phyloP scores from a whole-genome alignment of 1,140 invertebrate genomes.

The Lasaia peninsularis region DNA sequence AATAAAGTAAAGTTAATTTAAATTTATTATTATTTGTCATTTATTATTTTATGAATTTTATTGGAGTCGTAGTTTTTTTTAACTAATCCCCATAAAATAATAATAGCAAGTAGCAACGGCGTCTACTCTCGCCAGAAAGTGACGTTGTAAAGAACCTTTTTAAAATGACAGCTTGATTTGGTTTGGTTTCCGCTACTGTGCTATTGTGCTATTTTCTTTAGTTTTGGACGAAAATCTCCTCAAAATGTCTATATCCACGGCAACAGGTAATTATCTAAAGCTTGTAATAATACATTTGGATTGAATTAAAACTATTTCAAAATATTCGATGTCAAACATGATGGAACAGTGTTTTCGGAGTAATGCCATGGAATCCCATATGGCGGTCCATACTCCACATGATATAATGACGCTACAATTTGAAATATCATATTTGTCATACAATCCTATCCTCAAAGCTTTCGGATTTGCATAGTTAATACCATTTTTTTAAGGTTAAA shows the following conservation, averaged over 20 bases:
- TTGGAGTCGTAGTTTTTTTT: neutral
- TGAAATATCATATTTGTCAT: conserved; percentile 44
- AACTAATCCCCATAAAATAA: conserved; percentile 17
- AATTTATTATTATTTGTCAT: too few relatives aligned
- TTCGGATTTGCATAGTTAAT: conserved; percentile 19
- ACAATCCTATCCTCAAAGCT: conserved; percentile 31
- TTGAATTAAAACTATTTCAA: conserved; percentile 17
- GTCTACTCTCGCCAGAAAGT: conserved; percentile 32
- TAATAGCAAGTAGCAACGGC: conserved; percentile 25
- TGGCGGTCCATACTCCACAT: conserved; percentile 74
- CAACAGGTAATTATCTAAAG: conserved; percentile 55
- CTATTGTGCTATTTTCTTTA: conserved; percentile 73
- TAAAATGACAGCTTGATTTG: conserved; percentile 76
- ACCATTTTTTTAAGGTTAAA: conserved; percentile 41
- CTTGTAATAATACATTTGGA: conserved; percentile 7
- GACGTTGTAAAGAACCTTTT: conserved; percentile 60
- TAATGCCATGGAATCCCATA: conserved; percentile 76
- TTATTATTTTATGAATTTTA: too few relatives aligned
- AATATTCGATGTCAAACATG: conserved; percentile 53
- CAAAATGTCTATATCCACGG: conserved; percentile 73
- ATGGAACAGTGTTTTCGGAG: conserved; percentile 67
- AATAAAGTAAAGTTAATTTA: too few relatives aligned
- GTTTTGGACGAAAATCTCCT: conserved; percentile 55
- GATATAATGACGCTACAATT: conserved; percentile 68
- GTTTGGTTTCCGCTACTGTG: conserved; percentile 76